Conservation (phyloP, 1,140 invertebrate species). For the Meteorus sp. region DNA sequence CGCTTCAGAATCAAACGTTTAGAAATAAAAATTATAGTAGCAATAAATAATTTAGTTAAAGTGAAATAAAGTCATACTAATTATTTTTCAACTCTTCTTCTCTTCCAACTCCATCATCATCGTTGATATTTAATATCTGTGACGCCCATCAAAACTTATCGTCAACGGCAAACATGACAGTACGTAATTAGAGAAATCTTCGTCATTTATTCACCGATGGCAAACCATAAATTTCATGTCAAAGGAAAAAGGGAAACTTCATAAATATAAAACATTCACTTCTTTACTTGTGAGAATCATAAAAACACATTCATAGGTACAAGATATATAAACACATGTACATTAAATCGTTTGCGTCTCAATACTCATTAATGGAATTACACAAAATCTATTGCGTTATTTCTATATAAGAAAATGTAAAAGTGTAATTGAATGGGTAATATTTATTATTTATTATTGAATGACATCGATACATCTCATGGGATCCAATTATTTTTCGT, state of each 20-base stretch:
- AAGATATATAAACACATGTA: too few relatives aligned
- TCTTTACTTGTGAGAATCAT: background rate
- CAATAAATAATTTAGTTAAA: too few relatives aligned
- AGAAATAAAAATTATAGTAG: too few relatives aligned
- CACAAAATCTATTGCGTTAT: slow-evolving; percentile 21
- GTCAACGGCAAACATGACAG: slow-evolving; percentile 32
- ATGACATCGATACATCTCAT: too few relatives aligned
- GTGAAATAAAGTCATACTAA: too few relatives aligned
- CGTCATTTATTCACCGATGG: slow-evolving; percentile 32
- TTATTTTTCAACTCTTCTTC: background rate
- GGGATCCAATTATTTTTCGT: too few relatives aligned
- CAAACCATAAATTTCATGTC: slow-evolving; percentile 31
- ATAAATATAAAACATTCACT: slow-evolving; percentile 6
- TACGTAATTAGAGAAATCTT: slow-evolving; percentile 38
- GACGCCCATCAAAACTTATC: slow-evolving; percentile 29
- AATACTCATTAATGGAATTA: slow-evolving; percentile 2
- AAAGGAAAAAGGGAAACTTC: slow-evolving; percentile 29
- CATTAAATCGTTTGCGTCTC: background rate
- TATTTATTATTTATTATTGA: background rate
- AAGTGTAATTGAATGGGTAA: background rate
- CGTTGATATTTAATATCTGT: background rate
- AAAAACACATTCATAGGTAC: slow-evolving; percentile 7
- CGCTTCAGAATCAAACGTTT: too few relatives aligned
- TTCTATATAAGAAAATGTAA: background rate
- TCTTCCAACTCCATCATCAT: background rate